Evolutionary conservation across 1,140 invertebrate species (phyloP).

Genomic region (Lycorma delicatula): DNA sequence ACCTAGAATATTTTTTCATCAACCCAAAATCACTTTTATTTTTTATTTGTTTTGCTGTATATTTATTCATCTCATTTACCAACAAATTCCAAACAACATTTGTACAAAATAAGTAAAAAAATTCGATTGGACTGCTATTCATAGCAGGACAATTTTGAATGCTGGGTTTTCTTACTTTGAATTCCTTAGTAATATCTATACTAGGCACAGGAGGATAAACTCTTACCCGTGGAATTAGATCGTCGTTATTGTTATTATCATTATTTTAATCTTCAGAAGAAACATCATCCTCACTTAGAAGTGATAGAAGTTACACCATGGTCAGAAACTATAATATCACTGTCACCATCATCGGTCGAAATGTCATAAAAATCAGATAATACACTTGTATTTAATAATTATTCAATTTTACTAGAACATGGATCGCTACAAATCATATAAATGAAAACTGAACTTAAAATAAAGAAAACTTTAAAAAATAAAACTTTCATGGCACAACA

Average conservation of each 20-base stretch:
- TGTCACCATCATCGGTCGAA: too few relatives aligned
- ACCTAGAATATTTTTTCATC: background rate
- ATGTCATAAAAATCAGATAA: too few relatives aligned
- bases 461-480: too few relatives aligned
- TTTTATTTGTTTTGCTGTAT: background rate
- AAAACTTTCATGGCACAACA: too few relatives aligned
- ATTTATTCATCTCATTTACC: background rate
- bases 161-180: conserved; percentile 2
- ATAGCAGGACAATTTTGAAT: background rate
- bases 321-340: background rate
- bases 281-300: background rate
- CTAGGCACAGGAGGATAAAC: background rate
- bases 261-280: background rate
- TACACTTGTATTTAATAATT: too few relatives aligned
- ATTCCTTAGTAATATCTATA: background rate
- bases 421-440: too few relatives aligned
- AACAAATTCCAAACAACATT: background rate
- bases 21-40: background rate
- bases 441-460: too few relatives aligned
- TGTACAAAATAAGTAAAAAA: conserved; percentile 4
- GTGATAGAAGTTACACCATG: background rate
- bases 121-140: background rate
- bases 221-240: background rate
- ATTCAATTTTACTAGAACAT: too few relatives aligned
- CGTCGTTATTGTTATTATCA: too few relatives aligned